Evolutionary conservation across 2,797 vertebrate genomes (phyloP).

Genomic region (Bradypodion ventrale): DNA sequence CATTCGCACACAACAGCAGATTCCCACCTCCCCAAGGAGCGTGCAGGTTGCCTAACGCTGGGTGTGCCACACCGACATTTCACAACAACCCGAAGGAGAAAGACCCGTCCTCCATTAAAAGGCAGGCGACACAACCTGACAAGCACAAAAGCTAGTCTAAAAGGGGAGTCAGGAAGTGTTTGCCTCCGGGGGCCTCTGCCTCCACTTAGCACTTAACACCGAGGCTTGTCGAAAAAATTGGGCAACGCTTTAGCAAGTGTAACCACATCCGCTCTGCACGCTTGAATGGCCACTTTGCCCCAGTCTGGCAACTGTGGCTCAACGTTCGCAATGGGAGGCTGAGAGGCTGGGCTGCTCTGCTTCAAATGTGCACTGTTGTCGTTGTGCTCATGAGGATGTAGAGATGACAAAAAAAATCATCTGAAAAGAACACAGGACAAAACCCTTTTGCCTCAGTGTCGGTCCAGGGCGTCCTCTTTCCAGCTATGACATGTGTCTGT

Average conservation of each 20-base stretch:
- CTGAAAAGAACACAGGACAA: no score
- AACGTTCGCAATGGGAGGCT: conserved; percentile 39
- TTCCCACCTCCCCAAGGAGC: no score
- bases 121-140: not conserved
- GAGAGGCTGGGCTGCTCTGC: not conserved
- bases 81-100: conserved; percentile 10
- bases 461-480: no score
- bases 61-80: conserved; percentile 11
- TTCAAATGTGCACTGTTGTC: not conserved
- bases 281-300: conserved; percentile 1
- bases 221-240: not conserved
- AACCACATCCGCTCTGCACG: not conserved
- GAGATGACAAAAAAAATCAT: not conserved
- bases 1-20: no score
- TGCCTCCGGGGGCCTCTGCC: not conserved
- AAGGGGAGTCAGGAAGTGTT: no score
- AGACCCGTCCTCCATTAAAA: conserved; percentile 1
- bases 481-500: no score
- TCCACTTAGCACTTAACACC: not conserved
- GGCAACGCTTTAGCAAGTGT: conserved; percentile 24
- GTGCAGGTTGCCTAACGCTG: no score
- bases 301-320: not conserved
- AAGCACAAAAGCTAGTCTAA: no score
- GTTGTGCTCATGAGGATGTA: not conserved
- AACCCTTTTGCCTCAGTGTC: no score